These are phyloP conservation scores for Dicrurus megarhynchus DNA, from an alignment of 2,113 vertebrate genomes.

Conservation along the genomic window DNA sequence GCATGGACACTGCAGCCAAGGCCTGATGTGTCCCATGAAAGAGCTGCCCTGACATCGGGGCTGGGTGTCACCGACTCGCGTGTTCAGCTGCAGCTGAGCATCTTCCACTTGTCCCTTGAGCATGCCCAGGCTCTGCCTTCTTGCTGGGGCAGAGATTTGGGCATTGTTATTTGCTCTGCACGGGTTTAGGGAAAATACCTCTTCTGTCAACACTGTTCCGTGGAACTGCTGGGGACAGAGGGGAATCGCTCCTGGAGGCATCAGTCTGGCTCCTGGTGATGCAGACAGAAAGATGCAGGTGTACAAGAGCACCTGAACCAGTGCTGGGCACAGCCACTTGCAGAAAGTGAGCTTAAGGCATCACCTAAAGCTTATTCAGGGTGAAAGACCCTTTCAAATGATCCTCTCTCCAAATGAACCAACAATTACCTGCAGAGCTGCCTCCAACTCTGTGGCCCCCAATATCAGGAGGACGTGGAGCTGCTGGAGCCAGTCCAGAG, in stretches of 20 bases:
- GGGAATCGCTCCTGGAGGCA: background rate
- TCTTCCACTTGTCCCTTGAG: background rate
- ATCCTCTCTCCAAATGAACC: background rate
- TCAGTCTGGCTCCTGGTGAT: background rate
- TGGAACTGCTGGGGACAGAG: background rate
- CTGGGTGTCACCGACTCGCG: rapidly evolving
- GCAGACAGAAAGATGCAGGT: background rate
- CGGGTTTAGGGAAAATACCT: background rate
- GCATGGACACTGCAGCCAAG: background rate
- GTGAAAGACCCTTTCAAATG: background rate
- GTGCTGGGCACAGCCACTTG: too few species aligned
- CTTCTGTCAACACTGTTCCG: background rate
- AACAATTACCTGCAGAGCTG: background rate
- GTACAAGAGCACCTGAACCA: background rate
- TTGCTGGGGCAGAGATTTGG: background rate
- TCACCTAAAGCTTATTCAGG: too few species aligned
- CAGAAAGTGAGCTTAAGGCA: background rate
- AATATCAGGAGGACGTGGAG: background rate
- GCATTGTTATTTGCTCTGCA: background rate
- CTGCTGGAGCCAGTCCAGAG: background rate
- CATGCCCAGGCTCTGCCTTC: background rate
- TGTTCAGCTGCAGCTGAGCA: background rate
- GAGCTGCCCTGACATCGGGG: background rate
- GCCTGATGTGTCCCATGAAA: background rate
- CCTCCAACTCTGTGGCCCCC: background rate